Evolutionary conservation across 1,140 invertebrate genomes (phyloP).

Genomic region (Heliconius eleuchia): DNA sequence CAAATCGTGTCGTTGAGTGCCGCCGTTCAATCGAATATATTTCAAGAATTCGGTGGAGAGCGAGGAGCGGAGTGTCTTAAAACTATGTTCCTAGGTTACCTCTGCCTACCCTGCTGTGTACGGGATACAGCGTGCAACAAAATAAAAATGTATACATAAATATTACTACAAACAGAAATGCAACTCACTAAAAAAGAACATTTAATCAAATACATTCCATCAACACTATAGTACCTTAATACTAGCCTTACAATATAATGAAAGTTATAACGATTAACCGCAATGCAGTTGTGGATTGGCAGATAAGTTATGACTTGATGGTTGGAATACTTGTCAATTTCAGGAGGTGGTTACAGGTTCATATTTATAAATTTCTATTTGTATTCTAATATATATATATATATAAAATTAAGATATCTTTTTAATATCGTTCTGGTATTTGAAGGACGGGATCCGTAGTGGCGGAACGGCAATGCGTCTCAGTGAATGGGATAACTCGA

Average conservation of each 20-base stretch:
- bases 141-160: background rate
- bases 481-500: background rate
- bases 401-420: no score
- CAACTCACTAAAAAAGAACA: background rate
- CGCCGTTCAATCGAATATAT: background rate
- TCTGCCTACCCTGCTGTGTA: no score
- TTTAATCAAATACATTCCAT: background rate
- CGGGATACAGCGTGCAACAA: no score
- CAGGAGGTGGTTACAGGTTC: background rate
- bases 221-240: background rate
- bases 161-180: background rate
- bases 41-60: background rate
- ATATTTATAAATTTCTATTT: no score
- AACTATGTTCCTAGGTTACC: no score
- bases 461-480: no score
- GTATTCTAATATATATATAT: no score
- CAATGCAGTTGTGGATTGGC: slow-evolving; percentile 12
- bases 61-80: background rate
- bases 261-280: slow-evolving; percentile 11
- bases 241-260: background rate
- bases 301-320: background rate
- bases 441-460: no score
- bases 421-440: no score
- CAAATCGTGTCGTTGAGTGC: background rate
- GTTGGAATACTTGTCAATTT: background rate